Percentiles rank a stretch among this genome's conserved stretches.
Conservation (phyloP, 2,797 vertebrate genomes). For the Falco biarmicus region DNA sequence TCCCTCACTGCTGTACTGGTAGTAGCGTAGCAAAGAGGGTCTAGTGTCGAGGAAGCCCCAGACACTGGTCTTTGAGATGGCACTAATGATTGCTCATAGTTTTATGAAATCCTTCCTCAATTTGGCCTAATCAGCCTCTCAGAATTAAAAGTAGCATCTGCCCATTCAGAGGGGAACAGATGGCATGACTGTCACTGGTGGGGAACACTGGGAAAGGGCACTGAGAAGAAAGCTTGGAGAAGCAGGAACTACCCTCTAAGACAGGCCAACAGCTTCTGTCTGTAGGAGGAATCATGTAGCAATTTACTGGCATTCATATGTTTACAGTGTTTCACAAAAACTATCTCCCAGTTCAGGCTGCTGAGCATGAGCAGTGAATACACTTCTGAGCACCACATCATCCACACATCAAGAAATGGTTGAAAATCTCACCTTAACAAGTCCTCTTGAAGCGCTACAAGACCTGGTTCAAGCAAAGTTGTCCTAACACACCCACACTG, state of each 20-base stretch:
- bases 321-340: not conserved
- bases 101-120: not conserved
- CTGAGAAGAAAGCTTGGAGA: not conserved
- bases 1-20: not conserved
- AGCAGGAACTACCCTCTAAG: not conserved
- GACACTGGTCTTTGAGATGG: not conserved
- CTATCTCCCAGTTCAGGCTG: not conserved
- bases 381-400: not conserved
- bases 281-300: not conserved
- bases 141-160: not conserved
- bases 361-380: not conserved
- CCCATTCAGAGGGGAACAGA: not conserved
- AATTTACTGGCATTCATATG: not conserved
- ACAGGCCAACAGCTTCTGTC: not conserved
- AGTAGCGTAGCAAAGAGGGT: not conserved
- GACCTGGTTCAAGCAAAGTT: not conserved
- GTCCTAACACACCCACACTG: not conserved
- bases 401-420: not conserved
- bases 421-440: conserved; percentile 37
- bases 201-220: not conserved
- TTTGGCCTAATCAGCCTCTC: not conserved
- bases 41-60: not conserved
- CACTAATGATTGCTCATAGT: not conserved
- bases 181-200: not conserved
- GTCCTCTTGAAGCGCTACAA: not conserved